Evolutionary conservation across 2,113 vertebrate species (phyloP).

Genomic region (Axis porcinus): DNA sequence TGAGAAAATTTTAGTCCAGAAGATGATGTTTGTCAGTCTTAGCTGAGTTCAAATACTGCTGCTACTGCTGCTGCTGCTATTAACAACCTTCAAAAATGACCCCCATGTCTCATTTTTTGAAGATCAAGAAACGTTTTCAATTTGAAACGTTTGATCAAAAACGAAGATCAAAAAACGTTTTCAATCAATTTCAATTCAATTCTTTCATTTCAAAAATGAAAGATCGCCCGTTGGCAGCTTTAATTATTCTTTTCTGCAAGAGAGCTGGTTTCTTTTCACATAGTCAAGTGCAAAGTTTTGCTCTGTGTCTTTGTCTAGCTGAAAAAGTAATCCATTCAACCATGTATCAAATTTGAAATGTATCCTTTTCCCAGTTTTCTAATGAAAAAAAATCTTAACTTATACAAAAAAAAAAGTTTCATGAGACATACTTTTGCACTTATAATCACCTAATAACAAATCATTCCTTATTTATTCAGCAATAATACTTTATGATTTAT

Average conservation of each 20-base stretch:
- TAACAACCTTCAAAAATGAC: background rate
- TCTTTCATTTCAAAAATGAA: too few relatives aligned
- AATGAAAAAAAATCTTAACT: constrained; percentile 8
- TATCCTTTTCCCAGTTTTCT: constrained; percentile 4
- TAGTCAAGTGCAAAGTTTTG: background rate
- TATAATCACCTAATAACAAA: background rate
- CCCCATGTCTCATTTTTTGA: background rate
- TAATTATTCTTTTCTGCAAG: background rate
- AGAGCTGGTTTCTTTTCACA: background rate
- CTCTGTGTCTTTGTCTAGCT: background rate
- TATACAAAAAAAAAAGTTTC: background rate
- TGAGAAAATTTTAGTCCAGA: background rate
- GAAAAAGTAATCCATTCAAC: constrained; percentile 2
- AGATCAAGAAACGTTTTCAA: background rate
- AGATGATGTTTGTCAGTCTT: background rate
- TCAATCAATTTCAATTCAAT: too few relatives aligned
- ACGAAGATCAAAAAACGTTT: too few relatives aligned
- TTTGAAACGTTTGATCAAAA: too few relatives aligned
- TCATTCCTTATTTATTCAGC: background rate
- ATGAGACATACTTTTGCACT: background rate
- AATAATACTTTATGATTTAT: background rate
- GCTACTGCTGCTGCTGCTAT: too few relatives aligned
- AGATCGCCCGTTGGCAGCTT: background rate
- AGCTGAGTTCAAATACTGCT: background rate
- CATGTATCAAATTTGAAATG: background rate